Evolutionary conservation across 2,797 vertebrate species (phyloP), one percentile per base, ranked within the genome.

Genomic region (Hyperoplus lanceolatus): DNA sequence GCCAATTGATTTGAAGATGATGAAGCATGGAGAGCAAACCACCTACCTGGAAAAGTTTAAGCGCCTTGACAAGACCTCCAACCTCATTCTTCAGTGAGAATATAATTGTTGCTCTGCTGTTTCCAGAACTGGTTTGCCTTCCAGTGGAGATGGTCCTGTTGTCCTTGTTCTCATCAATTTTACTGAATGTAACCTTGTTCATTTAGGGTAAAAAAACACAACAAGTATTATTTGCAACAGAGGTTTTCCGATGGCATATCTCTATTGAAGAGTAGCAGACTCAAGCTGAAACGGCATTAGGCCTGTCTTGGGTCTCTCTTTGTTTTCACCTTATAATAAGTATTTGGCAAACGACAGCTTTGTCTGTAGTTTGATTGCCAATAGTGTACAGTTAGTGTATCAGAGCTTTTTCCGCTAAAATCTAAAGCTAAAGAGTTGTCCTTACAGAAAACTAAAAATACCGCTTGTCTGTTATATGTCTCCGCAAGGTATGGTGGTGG

Each of bases 11-110:
- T 61, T n/a, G 14, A 29, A 46, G 14, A 46, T 48, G 15, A 36
- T 6, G 21, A 13, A 41, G 9, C 13, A 61, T 1, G 6, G 9
- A 4, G 11, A 51, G 3, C n/a, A 45, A 67, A 39, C 64, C 0
- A 62, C 75, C n/a, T 90, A 99, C 98, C 94, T 99, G 98, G 87
- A 99, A 99, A 72, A 98, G 96, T 94, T 97, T 98, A 49, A 99
- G 94, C 4, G 97, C 97, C 93, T 98, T 99, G 45, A 98, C 96
- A 58, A 99, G 96, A 72, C 98, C 98, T 76, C 97, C 98, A 1
- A 99, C 95, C 94, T 99, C 98, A 95, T 99, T 99, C 90, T 98
- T 99, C 79, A 99, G 94, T 56, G 98, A 98, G 91, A 99, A 99
- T 86, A 99, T 96, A 0, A 99, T 94, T 48, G 97, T 97, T 18